Conservation (phyloP, 2,113 vertebrate genomes). For the Seriola quinqueradiata region DNA sequence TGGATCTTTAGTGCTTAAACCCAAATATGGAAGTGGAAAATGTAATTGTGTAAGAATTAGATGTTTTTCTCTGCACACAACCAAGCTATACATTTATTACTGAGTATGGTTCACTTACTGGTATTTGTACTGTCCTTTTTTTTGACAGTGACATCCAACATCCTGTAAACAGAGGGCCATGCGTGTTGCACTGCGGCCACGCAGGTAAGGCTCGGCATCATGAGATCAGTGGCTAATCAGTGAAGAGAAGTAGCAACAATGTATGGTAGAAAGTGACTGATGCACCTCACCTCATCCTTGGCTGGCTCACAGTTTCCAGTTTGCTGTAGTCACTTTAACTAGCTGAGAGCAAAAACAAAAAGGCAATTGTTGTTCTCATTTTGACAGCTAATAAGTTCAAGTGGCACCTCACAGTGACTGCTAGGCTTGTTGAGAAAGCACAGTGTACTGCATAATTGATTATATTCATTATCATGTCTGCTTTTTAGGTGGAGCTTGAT, state of each 20-base stretch:
- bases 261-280: background rate
- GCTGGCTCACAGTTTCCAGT: background rate
- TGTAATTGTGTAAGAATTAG: background rate
- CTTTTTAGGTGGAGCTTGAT: background rate
- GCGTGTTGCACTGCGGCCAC: conserved; percentile 74
- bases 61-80: background rate
- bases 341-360: too few relatives aligned
- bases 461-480: background rate
- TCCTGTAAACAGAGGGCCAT: conserved; percentile 59
- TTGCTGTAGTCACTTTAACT: too few relatives aligned
- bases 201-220: conserved; percentile 73
- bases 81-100: background rate
- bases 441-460: background rate
- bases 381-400: background rate
- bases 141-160: conserved; percentile 62
- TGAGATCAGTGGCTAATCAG: background rate
- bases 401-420: background rate
- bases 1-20: background rate
- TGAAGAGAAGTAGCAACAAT: background rate
- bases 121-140: conserved; percentile 25
- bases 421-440: background rate
- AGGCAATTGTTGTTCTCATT: too few relatives aligned
- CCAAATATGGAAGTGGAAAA: conserved; percentile 3
- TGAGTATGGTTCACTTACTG: conserved; percentile 16
- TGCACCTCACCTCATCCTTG: background rate